A percentile compares a stretch with the other conserved stretches of the same genome.
Evolutionary conservation across 2,113 vertebrate species (phyloP).

Genomic region (Mastomys natalensis): DNA sequence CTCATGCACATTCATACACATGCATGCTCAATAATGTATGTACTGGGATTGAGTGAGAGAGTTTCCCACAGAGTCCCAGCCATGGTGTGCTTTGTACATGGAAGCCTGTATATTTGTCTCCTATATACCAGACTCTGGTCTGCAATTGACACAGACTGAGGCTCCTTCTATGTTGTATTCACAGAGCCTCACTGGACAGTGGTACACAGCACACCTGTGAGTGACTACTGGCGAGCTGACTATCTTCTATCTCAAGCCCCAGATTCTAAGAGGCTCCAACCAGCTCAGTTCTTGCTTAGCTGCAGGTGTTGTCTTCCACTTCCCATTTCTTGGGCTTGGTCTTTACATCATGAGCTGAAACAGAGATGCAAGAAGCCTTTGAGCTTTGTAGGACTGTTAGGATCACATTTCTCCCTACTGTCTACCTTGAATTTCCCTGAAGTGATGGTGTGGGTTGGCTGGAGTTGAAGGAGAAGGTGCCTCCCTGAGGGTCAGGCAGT

Average conservation of each 20-base stretch:
- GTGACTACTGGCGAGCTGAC: neutral
- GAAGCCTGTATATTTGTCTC: neutral
- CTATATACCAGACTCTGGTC: neutral
- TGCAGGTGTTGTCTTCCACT: neutral
- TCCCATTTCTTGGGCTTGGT: neutral
- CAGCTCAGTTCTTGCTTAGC: neutral
- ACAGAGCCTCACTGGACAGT: neutral
- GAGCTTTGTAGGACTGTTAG: neutral
- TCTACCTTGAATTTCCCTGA: neutral
- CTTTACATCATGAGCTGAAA: neutral
- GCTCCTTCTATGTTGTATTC: too few relatives aligned
- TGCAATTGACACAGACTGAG: too few relatives aligned
- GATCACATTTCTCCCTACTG: neutral
- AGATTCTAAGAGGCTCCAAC: fast-evolving
- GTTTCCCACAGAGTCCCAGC: neutral
- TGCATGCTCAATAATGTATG: too few relatives aligned
- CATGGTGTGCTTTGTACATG: fast-evolving
- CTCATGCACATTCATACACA: neutral
- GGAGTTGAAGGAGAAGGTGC: neutral
- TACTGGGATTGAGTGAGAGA: neutral
- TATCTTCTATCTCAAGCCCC: neutral
- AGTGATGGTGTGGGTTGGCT: neutral
- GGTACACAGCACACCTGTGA: too few relatives aligned
- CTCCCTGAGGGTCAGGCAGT: neutral
- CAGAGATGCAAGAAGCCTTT: neutral